Evolutionary conservation across 2,113 vertebrate species (phyloP), one percentile per base, ranked within the genome.

Genomic region (Myotis brandtii): DNA sequence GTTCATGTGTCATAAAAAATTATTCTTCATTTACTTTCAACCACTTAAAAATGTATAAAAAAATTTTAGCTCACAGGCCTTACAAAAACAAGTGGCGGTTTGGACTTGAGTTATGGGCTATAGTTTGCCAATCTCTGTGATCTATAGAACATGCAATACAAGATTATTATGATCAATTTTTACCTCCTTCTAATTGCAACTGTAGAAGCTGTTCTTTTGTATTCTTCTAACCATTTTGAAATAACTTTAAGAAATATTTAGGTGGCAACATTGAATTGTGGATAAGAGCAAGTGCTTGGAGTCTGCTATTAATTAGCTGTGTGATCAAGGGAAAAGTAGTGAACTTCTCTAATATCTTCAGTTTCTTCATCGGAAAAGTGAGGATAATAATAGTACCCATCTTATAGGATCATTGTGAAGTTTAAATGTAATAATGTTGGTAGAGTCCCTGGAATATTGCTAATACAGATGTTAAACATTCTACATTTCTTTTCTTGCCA

Each of bases 21-120:
- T 92, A 79, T 52, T 62, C 18, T 76, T 88, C 40, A n/a, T 88
- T 87, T 92, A 83, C 54, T 82, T 92, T 50, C 76, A 75, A 56
- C 10, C 69, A 69, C 69, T 88, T 95, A 69, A 82, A 80, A 56
- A 23, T 25, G 1, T 23, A 34, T 30, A 30, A 43, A 14, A 43
- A 25, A 16, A 23, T n/a, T 86, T 73, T 82, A 59, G 69, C 25
- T 88, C 48, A 59, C 9, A 76, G 2, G 10, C 32, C 20, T 83
- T 75, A 48, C 20, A 80, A 23, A 89, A 80, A 79, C 54, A 82
- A 82, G 10, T n/a, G 23, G 52, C 20, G 59, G 18, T 40, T 48
- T 46, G 20, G 48, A 50, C n/a, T 92, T 89, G 54, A n/a, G 30
- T 69, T 52, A 84, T 4, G 6, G 21, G 21, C 21, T 30, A 34